Percentiles rank a stretch among this genome's conserved stretches.
Conservation (phyloP, 2,797 vertebrate species). For the Neostethus bicornis region DNA sequence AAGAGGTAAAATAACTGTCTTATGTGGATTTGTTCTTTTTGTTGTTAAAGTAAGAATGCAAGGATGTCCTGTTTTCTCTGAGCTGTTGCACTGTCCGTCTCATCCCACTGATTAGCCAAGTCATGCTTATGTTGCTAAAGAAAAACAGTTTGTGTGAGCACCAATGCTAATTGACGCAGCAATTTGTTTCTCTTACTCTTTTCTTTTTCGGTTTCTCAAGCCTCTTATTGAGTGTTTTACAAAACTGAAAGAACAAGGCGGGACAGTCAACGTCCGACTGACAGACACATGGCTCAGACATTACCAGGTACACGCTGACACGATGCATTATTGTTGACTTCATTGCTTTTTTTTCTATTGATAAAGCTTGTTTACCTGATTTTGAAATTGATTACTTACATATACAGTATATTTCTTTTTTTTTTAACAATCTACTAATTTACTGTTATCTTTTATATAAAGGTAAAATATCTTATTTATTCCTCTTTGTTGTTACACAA, state of each 20-base stretch:
- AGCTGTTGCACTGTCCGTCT: conserved; percentile 9
- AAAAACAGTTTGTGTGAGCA: conserved; percentile 1
- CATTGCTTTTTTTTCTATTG: not conserved
- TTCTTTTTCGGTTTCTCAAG: conserved; percentile 66
- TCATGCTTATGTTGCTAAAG: conserved; percentile 35
- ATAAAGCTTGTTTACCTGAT: not conserved
- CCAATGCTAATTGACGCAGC: not conserved
- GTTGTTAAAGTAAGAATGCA: conserved; percentile 11
- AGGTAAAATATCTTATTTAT: no score
- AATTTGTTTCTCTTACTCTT: conserved; percentile 3
- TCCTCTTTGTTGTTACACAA: no score
- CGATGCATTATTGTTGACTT: not conserved
- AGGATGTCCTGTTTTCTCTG: conserved; percentile 2
- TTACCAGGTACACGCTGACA: conserved; percentile 87
- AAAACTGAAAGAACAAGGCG: conserved; percentile 91
- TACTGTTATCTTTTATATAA: no score
- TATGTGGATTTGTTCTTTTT: no score
- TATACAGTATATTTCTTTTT: no score
- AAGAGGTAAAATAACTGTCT: conserved; percentile 91
- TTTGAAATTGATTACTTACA: not conserved
- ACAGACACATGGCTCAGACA: conserved; percentile 95
- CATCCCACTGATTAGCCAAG: conserved; percentile 9
- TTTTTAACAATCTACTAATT: no score
- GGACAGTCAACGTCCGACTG: conserved; percentile 87
- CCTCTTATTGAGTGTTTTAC: conserved; percentile 93